Evolutionary conservation across 2,797 vertebrate genomes (phyloP), one percentile per base, ranked within the genome.

Genomic region (Malurus splendens): DNA sequence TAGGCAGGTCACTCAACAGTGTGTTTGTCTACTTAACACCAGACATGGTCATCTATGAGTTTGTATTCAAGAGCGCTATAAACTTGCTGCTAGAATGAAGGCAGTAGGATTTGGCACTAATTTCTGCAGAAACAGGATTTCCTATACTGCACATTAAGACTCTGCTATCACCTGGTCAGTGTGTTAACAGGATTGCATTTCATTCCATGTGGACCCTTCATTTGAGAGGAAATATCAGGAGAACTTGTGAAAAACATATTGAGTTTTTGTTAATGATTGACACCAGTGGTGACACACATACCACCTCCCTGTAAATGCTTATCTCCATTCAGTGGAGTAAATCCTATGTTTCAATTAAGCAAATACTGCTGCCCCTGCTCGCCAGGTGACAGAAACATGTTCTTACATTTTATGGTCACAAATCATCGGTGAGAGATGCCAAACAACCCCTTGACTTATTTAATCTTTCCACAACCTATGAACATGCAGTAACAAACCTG

Each of bases 151-250:
- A 32, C 39, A 36, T 25, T 33, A n/a, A 78, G n/a, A 64, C 3
- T 16, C 6, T 17, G 6, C 64, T 50, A 66, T 50, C 62, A 24
- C 32, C 32, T 52, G 23, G 14, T 36, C 66, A 45, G 30, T 57
- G 7, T 28, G 30, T 78, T 75, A 75, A 44, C 0, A 4, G 51
- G 22, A 56, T 38, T 68, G 56, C 60, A 57, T 57, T 90, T 81
- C 41, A 70, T 23, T 27, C 11, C 1, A 0, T 12, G 7, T 0
- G 1, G 60, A 51, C 39, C 9, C 38, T 62, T 85, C 36, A 44
- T 47, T 32, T 45, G 18, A 70, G 30, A 54, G 13, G 22, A 78
- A 89, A 50, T 28, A 74, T 5, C 36, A 52, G 12, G 9, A 81
- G 44, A 75, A 62, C 9, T 32, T 41, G 55, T 24, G 77, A 75